These are phyloP conservation scores for Clarias magur DNA, from an alignment of 2,113 vertebrate species.

Conservation along the genomic window DNA sequence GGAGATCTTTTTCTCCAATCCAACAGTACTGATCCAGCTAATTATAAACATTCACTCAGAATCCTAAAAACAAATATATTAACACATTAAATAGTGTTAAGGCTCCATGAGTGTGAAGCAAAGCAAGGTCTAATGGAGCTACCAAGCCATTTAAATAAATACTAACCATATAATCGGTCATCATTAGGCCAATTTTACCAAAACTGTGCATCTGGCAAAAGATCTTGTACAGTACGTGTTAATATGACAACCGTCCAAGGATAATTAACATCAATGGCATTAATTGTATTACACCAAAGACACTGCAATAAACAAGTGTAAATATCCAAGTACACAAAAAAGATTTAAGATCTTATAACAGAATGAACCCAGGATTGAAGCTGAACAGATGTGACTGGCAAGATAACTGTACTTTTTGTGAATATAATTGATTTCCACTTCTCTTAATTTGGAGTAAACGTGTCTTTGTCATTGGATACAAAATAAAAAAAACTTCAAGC, in stretches of 20 bases:
- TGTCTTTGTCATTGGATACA: neutral
- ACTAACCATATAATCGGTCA: neutral
- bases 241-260: neutral
- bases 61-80: neutral
- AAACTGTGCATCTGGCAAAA: neutral
- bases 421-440: neutral
- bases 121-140: neutral
- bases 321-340: neutral
- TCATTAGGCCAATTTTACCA: neutral
- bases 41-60: neutral
- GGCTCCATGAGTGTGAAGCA: neutral
- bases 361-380: neutral
- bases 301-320: neutral
- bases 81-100: neutral
- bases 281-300: neutral
- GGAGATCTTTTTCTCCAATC: neutral
- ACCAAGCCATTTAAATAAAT: neutral
- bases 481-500: neutral
- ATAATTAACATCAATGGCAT: neutral
- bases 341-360: neutral
- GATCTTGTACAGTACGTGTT: neutral
- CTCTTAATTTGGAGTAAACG: neutral
- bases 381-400: neutral
- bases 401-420: neutral
- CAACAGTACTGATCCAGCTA: neutral